Conservation (phyloP, 2,888 invertebrate species). For the Brachylomia viminalis region DNA sequence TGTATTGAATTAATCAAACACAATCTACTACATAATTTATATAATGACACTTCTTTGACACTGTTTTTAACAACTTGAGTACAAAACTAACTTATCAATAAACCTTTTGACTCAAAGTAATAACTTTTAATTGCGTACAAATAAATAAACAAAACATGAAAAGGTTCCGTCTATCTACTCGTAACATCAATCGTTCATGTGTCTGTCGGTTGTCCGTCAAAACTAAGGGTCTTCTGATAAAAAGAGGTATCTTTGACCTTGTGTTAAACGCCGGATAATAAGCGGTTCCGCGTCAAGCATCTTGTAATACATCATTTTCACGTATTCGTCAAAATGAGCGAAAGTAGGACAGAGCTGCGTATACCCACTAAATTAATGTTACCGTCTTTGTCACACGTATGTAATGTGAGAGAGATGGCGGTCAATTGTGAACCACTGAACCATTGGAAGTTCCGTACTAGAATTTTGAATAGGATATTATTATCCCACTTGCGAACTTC, state of each 20-base stretch:
- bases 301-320: conserved; percentile 66
- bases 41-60: not conserved
- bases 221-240: conserved; percentile 63
- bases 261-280: conserved; percentile 63
- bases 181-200: conserved; percentile 60
- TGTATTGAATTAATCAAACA: not conserved
- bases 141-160: conserved; percentile 55
- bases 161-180: conserved; percentile 49
- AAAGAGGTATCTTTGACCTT: conserved; percentile 65
- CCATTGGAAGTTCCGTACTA: conserved; percentile 48
- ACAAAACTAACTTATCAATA: conserved; percentile 18
- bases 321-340: conserved; percentile 70
- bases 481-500: conserved; percentile 8
- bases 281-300: conserved; percentile 62
- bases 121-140: conserved; percentile 54
- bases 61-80: not conserved
- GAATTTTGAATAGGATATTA: conserved; percentile 7
- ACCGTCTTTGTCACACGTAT: conserved; percentile 54
- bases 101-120: conserved; percentile 28
- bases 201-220: conserved; percentile 67
- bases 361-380: conserved; percentile 33
- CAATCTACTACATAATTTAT: not conserved
- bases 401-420: conserved; percentile 51
- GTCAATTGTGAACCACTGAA: conserved; percentile 16
- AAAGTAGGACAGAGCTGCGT: conserved; percentile 68